Base-by-base conservation (phyloP, 2,797 vertebrate genomes). In the Anguilla anguilla region DNA sequence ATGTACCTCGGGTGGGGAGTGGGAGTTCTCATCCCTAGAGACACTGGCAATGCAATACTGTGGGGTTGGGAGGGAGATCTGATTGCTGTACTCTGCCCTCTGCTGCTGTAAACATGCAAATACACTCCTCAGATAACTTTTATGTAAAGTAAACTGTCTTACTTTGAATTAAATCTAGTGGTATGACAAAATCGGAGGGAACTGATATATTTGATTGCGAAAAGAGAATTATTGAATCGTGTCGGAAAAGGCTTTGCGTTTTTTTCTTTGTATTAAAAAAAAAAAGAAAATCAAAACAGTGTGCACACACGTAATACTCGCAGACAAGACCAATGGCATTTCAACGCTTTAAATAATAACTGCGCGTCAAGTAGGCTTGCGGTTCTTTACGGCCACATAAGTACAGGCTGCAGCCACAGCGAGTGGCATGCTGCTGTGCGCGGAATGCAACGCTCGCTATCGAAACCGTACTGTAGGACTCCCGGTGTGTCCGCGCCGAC, bases 101-200 rank as follows among this genome's bases (percentile, higher is more conserved):
- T 93, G 87, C 92, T 93, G 91, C 85, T 89, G 86, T 79, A 90
- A 64, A 86, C 86, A 61, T 89, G 89, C 79, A 82, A 90, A 89
- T 91, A 55, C 91, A 91, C 77, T 86, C 69, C 72, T 77, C 72
- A 77, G 39, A 39, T 77, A 6, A 46, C 19, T 43, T 39, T 9
- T 74, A 31, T 39, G 11, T 46, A 46, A 31, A 28, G 11, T 69
- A 69, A 35, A 3, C 5, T 2, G 7, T 46, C 46, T 82, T n/a
- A 28, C 19, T 43, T 79, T 7, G 1, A 31, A 72, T 72, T 3
- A 10, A 72, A 72, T 22, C 6, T 7, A 46, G 35, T 46, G 19
- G 39, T 43, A 43, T 15, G 11, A 22, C 1, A 77, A 77, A 77
- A 77, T 13, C 11, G 35, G 39, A 79, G n/a, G 39, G 39, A 39